phyloP scores from a whole-genome alignment of 2,888 invertebrate species.

The Hartigia nigra region DNA sequence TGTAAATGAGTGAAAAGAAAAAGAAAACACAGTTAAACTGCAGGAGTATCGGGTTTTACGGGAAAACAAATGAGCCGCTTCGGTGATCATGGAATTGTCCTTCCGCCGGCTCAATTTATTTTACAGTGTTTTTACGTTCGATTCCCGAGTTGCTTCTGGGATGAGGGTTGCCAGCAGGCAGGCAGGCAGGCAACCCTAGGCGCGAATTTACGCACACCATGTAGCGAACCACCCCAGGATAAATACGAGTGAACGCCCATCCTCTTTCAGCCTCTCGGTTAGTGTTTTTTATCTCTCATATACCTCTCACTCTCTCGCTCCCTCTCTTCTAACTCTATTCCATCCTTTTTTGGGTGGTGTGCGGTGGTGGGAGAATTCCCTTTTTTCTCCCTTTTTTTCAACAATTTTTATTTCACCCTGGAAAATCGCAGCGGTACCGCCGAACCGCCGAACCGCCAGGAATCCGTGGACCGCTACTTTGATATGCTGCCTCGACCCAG shows the following conservation, averaged over 20 bases:
- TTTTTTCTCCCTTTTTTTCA: not conserved
- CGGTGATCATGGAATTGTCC: constrained; percentile 24
- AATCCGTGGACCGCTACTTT: not conserved
- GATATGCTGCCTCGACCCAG: not conserved
- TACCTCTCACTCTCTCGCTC: not conserved
- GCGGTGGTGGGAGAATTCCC: no score
- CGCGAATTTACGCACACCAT: not conserved
- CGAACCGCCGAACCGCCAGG: not conserved
- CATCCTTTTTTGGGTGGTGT: not conserved
- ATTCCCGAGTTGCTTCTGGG: constrained; percentile 5
- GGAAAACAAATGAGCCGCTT: constrained; percentile 47
- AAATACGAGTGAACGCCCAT: not conserved
- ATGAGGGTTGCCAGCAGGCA: not conserved
- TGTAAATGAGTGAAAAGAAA: constrained; percentile 20
- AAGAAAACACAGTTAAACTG: constrained; percentile 22
- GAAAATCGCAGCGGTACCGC: not conserved
- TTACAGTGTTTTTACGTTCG: constrained; percentile 22
- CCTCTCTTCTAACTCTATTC: not conserved
- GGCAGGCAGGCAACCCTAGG: not conserved
- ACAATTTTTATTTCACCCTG: not conserved
- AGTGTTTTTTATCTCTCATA: not conserved
- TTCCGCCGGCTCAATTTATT: constrained; percentile 19
- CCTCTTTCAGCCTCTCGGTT: not conserved
- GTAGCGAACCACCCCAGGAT: not conserved
- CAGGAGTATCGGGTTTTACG: constrained; percentile 20